Conservation (phyloP, 2,888 invertebrate genomes). For the Chymomyza procnemis region DNA sequence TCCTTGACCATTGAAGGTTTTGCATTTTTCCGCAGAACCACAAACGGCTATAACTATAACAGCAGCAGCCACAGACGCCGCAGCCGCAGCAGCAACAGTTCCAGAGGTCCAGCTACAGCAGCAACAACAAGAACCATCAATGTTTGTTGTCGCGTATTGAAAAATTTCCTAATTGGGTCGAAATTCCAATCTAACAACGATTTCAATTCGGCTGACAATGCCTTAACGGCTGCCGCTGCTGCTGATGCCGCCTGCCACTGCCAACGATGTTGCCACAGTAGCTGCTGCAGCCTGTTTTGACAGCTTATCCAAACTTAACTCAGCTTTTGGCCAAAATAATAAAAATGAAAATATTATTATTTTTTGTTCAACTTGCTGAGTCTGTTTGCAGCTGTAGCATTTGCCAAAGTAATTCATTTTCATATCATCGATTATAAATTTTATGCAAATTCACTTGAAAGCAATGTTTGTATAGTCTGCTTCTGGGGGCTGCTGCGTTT, state of each 20-base stretch:
- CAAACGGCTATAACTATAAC: conserved; percentile 23
- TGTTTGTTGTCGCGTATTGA: conserved; percentile 38
- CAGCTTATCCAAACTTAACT: conserved; percentile 15
- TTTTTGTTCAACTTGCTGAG: conserved; percentile 40
- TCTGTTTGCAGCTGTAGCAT: neutral
- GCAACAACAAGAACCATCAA: conserved; percentile 19
- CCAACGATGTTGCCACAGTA: conserved; percentile 7
- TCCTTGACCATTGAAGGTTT: conserved; percentile 27
- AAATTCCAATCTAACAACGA: conserved; percentile 76
- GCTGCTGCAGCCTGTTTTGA: conserved; percentile 33
- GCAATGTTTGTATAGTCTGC: neutral
- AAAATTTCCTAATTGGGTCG: conserved; percentile 74
- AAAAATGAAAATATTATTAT: neutral
- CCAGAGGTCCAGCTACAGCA: neutral
- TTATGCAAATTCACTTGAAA: neutral
- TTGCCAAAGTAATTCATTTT: neutral
- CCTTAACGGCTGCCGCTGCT: conserved; percentile 31
- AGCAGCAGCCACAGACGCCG: conserved; percentile 29
- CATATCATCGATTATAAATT: neutral
- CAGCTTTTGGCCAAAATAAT: neutral
- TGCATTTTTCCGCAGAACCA: conserved; percentile 30
- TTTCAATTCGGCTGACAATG: conserved; percentile 49
- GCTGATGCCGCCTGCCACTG: conserved; percentile 14
- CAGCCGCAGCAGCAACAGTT: neutral
- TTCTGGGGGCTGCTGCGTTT: neutral